Conservation (phyloP, 1,140 invertebrate genomes). For the Ylistrum balloti region DNA sequence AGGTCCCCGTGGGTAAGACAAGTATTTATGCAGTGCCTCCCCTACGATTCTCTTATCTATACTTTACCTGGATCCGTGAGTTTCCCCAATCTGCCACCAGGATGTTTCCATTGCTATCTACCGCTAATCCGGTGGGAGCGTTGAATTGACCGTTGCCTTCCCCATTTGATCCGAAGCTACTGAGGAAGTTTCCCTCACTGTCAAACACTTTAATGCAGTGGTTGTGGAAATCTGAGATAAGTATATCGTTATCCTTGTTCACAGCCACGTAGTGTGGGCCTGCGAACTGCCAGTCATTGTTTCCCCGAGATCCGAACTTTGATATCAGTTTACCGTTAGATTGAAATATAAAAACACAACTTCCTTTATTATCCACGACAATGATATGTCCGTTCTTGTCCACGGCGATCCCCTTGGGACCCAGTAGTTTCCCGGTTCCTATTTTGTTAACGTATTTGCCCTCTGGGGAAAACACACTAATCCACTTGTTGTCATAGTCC, state of each 20-base stretch:
- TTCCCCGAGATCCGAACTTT: constrained; percentile 81
- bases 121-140: constrained; percentile 85
- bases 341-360: constrained; percentile 84
- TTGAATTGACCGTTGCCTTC: constrained; percentile 86
- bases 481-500: constrained; percentile 86
- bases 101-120: constrained; percentile 85
- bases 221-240: constrained; percentile 86
- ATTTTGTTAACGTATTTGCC: constrained; percentile 85
- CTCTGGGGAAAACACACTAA: constrained; percentile 84
- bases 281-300: constrained; percentile 84
- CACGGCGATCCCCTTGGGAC: constrained; percentile 85
- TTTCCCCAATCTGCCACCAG: constrained; percentile 86
- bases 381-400: constrained; percentile 84
- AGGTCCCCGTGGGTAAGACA: no score
- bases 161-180: constrained; percentile 82
- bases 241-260: constrained; percentile 84
- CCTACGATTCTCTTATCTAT: no score
- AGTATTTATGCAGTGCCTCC: no score
- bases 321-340: constrained; percentile 83
- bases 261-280: constrained; percentile 86
- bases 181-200: constrained; percentile 79
- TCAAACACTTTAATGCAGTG: constrained; percentile 85
- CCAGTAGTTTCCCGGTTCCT: constrained; percentile 85
- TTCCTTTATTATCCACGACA: constrained; percentile 86
- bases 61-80: constrained; percentile 85